Conservation (phyloP, 2,113 vertebrate genomes). For the Rynchops niger region DNA sequence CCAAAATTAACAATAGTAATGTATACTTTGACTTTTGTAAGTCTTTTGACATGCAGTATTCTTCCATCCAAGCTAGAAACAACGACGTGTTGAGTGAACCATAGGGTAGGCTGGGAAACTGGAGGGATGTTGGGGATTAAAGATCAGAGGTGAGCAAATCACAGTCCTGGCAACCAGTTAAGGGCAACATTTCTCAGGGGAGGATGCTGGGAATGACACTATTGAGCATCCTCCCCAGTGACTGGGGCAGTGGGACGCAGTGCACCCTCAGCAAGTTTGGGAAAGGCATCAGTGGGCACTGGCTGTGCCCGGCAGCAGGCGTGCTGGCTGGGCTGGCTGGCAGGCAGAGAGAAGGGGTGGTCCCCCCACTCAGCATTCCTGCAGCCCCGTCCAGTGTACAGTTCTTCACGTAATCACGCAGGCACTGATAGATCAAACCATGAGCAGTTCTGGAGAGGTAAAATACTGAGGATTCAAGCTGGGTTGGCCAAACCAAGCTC, state of each 20-base stretch:
- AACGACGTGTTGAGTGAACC: not conserved
- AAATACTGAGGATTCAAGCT: not conserved
- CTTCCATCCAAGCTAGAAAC: not conserved
- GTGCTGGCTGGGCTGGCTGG: not conserved
- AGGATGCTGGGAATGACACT: accelerated
- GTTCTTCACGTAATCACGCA: not conserved
- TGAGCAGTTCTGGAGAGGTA: not conserved
- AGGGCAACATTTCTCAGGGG: not conserved
- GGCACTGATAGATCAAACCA: not conserved
- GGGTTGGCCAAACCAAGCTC: not conserved
- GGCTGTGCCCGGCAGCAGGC: accelerated
- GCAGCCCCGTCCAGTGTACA: accelerated
- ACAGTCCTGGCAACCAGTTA: not conserved
- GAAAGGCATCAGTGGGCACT: accelerated
- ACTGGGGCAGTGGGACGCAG: no score
- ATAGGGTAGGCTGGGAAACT: not conserved
- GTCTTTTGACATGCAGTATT: not conserved
- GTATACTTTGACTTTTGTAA: not conserved
- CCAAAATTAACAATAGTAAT: not conserved
- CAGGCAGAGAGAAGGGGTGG: not conserved
- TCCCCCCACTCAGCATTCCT: accelerated
- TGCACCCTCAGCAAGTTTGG: no score
- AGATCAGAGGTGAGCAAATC: not conserved
- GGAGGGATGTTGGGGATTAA: not conserved
- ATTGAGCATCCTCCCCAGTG: not conserved